A percentile compares a stretch with the other conserved stretches of the same genome.
phyloP scores from a whole-genome alignment of 1,140 invertebrate species.

The Ladona fulva region DNA sequence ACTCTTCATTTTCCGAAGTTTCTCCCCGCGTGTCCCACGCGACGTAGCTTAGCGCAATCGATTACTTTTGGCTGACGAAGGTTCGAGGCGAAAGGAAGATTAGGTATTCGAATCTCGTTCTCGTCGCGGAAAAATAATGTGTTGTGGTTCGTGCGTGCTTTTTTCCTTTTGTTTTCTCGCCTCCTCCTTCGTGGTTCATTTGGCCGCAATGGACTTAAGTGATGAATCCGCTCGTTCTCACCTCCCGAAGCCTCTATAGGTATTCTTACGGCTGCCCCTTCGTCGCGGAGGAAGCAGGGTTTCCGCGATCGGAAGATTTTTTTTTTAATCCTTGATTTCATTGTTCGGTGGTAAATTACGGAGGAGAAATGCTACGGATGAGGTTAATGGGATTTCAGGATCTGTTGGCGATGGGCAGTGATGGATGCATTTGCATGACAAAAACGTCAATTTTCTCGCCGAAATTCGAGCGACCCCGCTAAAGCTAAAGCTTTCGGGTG shows the following conservation, averaged over 20 bases:
- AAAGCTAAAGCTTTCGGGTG: neutral
- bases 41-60: neutral
- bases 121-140: neutral
- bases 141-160: neutral
- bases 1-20: no score
- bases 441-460: neutral
- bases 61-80: neutral
- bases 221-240: no score
- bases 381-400: neutral
- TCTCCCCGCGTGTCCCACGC: neutral
- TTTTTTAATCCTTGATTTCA: neutral
- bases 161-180: neutral
- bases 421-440: slow-evolving; percentile 5
- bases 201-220: neutral
- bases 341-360: neutral
- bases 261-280: no score
- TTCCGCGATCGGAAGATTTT: no score
- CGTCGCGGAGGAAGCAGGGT: no score
- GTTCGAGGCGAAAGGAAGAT: neutral
- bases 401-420: neutral
- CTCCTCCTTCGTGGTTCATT: neutral
- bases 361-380: neutral
- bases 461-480: neutral
- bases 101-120: neutral
- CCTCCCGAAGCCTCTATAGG: no score